Evolutionary conservation across 2,888 invertebrate species (phyloP).

Genomic region (Acrobasis suavella): DNA sequence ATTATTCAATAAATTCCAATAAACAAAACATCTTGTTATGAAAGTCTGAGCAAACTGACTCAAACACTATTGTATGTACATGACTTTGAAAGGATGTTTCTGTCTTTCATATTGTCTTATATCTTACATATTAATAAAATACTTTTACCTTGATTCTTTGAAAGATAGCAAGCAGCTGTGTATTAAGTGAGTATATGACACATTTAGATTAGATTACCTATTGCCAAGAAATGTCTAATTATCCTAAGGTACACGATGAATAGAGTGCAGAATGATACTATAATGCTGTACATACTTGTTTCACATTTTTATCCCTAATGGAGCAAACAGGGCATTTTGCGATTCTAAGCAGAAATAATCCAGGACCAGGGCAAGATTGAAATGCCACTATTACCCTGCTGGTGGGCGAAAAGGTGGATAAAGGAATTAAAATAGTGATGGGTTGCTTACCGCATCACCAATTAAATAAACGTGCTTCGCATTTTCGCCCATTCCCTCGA

Average conservation of each 20-base stretch:
- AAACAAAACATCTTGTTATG: constrained; percentile 20
- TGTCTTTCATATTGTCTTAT: neutral
- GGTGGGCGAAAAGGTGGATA: too few relatives aligned
- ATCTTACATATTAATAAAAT: neutral
- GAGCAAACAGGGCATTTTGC: neutral
- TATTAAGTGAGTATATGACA: neutral
- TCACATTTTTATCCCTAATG: neutral
- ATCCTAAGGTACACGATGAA: neutral
- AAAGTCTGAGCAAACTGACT: constrained; percentile 7
- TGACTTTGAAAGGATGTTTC: constrained; percentile 1
- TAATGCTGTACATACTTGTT: neutral
- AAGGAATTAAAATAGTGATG: too few relatives aligned
- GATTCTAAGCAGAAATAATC: too few relatives aligned
- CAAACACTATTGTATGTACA: neutral
- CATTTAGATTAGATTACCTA: constrained; percentile 6
- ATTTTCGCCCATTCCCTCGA: neutral
- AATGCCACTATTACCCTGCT: too few relatives aligned
- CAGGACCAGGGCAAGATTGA: too few relatives aligned
- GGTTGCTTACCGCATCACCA: too few relatives aligned
- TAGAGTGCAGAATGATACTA: too few relatives aligned
- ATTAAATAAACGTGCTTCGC: too few relatives aligned
- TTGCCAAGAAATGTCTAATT: neutral
- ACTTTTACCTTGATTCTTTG: neutral
- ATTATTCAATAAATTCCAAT: constrained; percentile 20
- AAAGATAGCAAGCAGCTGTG: neutral